Evolutionary conservation across 2,888 invertebrate genomes (phyloP).

Genomic region (Drosophila nigricruria): DNA sequence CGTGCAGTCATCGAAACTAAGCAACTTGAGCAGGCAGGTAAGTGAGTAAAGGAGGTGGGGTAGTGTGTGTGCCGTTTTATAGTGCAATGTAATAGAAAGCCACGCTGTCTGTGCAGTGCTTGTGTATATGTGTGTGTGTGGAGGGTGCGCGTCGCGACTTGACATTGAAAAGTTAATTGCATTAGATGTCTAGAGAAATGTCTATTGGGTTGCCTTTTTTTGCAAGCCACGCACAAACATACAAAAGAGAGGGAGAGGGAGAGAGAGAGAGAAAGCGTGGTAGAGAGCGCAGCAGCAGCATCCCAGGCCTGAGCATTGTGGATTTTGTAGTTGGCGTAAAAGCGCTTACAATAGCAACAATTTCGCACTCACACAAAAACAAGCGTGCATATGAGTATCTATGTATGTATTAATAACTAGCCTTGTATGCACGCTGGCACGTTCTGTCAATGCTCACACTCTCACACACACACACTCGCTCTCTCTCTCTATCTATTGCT

Average conservation of each 20-base stretch:
- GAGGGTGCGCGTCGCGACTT: constrained; percentile 57
- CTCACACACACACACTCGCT: background rate
- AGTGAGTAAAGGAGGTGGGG: constrained; percentile 4
- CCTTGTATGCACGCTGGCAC: constrained; percentile 28
- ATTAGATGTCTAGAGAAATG: constrained; percentile 55
- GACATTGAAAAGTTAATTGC: constrained; percentile 70
- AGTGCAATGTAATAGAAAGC: constrained; percentile 48
- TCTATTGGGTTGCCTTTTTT: constrained; percentile 66
- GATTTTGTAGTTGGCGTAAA: constrained; percentile 67
- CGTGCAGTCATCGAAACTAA: constrained; percentile 31
- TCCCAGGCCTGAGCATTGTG: constrained; percentile 48
- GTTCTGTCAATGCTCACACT: constrained; percentile 36
- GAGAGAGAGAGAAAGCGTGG: constrained; percentile 15
- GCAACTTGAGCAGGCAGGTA: constrained; percentile 41
- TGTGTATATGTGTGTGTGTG: constrained; percentile 12
- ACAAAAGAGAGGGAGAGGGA: constrained; percentile 9
- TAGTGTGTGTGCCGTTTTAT: constrained; percentile 6
- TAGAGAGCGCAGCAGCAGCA: constrained; percentile 32
- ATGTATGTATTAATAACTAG: constrained; percentile 15
- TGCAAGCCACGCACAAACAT: constrained; percentile 71
- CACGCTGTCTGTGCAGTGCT: constrained; percentile 40
- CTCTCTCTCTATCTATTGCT: constrained; percentile 45
- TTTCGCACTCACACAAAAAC: constrained; percentile 32
- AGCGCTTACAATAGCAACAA: constrained; percentile 65
- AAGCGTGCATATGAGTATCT: background rate